Base-by-base conservation (phyloP, 2,888 invertebrate genomes). In the Drosophila barbarae region DNA sequence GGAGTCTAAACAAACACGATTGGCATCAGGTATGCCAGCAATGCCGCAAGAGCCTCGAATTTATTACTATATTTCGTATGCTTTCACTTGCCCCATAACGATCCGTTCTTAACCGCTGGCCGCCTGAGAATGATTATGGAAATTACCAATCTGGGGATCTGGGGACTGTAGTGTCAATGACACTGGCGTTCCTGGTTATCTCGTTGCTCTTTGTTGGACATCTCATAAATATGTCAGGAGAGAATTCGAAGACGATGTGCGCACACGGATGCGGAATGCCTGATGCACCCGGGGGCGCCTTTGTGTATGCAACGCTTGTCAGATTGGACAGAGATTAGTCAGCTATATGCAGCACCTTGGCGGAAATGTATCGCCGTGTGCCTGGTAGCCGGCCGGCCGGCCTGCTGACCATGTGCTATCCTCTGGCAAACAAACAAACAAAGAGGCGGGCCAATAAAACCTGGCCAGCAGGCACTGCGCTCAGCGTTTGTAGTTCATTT, bases 1-100 rank as follows among this genome's bases (percentile, higher is more conserved):
- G 23, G 53, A 53, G 67, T 77, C 55, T 83, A 78, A 77, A 74
- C 83, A 79, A 71, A 68, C 15, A 32, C 55, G 58, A 64, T 56
- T 42, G 46, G 39, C 44, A 54, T 60, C 44, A 36, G 74, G 80
- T 55, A 78, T 79, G 69, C 71, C 50, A 67, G 47, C 39, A 67
- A 71, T 71, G 47, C 53, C 46, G 30, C 53, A 55, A 34, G 30
- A 60, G 23, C 32, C n/a, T 23, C 30, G 63, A 50, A 32, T n/a
- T 46, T 21, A 35, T 52, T 41, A 15, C 15, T 21, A 21, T 32
- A 1, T 47, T 34, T 32, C 30, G 30, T 21, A 47, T 21, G 46
- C 18, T 47, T 66, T 47, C 60, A 49, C 59, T 44, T 18, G 44
- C 44, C 30, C 26, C 32, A 32, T 2, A n/a, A 18, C 49, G 50